Evolutionary conservation across 2,113 vertebrate species (phyloP).

Genomic region (western clawed frog (Xenopus tropicalis)): DNA sequence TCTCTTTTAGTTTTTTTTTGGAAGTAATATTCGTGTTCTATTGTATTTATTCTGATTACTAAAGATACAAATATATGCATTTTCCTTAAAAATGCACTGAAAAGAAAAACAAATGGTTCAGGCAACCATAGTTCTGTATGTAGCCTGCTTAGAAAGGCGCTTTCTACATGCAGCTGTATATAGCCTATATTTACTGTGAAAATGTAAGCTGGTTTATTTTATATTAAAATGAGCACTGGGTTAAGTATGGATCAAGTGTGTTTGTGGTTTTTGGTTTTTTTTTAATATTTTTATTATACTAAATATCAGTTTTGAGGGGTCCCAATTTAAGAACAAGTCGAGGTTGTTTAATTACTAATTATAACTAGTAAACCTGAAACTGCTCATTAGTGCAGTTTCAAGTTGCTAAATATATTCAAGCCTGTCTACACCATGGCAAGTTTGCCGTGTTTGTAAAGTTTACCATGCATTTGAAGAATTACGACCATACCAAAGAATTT

Average conservation of each 20-base stretch:
- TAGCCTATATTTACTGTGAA: slow-evolving; percentile 85
- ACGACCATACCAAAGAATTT: no score
- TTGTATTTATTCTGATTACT: slow-evolving; percentile 74
- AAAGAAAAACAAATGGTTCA: slow-evolving; percentile 68
- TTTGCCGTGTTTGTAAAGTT: no score
- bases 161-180: slow-evolving; percentile 86
- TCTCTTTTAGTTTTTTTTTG: slow-evolving; percentile 48
- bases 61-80: slow-evolving; percentile 52
- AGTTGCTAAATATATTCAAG: no score
- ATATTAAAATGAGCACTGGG: slow-evolving; percentile 79
- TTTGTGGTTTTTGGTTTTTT: slow-evolving; percentile 20
- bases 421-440: no score
- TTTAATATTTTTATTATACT: background rate
- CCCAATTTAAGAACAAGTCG: no score
- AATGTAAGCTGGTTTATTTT: slow-evolving; percentile 83
- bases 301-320: no score
- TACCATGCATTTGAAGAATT: no score
- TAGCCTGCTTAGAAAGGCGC: slow-evolving; percentile 81
- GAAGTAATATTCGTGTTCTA: slow-evolving; percentile 65
- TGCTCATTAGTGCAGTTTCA: no score
- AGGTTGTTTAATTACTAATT: no score
- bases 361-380: no score
- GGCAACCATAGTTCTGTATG: slow-evolving; percentile 80
- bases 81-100: slow-evolving; percentile 77
- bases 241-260: slow-evolving; percentile 62